These are phyloP conservation scores for Andrena cerasifolii DNA, from an alignment of 1,140 invertebrate genomes.

Conservation along the genomic window DNA sequence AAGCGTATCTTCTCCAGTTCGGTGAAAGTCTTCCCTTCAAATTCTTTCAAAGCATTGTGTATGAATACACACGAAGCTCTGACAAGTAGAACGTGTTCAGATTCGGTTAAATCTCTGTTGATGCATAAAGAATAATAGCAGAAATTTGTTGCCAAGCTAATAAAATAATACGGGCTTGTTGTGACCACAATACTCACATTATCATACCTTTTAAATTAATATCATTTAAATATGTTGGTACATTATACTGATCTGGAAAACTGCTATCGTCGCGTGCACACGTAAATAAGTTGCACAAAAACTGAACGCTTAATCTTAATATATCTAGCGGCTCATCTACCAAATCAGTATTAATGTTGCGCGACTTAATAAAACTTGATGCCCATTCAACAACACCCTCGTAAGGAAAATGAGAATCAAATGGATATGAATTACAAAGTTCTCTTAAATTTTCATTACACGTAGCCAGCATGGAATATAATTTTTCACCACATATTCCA, in stretches of 20 bases:
- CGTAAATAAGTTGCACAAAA: constrained; percentile 74
- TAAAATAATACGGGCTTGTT: too few species aligned
- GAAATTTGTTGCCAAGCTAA: constrained; percentile 11
- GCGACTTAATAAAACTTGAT: constrained; percentile 54
- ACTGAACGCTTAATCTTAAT: constrained; percentile 69
- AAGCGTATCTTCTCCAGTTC: constrained; percentile 54
- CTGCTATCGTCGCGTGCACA: constrained; percentile 55
- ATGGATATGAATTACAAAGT: constrained; percentile 34
- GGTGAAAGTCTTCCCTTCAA: constrained; percentile 50
- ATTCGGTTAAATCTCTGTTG: constrained; percentile 59
- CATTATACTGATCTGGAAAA: constrained; percentile 27
- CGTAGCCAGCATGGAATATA: constrained; percentile 42
- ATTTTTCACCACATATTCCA: constrained; percentile 21
- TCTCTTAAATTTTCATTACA: constrained; percentile 5
- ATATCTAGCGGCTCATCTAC: constrained; percentile 64
- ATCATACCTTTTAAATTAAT: constrained; percentile 63
- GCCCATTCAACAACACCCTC: constrained; percentile 67
- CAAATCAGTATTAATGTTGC: constrained; percentile 20
- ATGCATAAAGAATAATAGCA: constrained; percentile 15
- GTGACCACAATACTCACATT: constrained; percentile 62
- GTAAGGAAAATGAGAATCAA: constrained; percentile 69
- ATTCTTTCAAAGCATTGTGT: constrained; percentile 68
- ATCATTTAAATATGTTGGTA: constrained; percentile 50
- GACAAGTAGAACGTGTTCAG: constrained; percentile 52
- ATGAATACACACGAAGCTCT: constrained; percentile 71